Conservation (phyloP, 2,113 vertebrate species). For the Clinocottus analis region DNA sequence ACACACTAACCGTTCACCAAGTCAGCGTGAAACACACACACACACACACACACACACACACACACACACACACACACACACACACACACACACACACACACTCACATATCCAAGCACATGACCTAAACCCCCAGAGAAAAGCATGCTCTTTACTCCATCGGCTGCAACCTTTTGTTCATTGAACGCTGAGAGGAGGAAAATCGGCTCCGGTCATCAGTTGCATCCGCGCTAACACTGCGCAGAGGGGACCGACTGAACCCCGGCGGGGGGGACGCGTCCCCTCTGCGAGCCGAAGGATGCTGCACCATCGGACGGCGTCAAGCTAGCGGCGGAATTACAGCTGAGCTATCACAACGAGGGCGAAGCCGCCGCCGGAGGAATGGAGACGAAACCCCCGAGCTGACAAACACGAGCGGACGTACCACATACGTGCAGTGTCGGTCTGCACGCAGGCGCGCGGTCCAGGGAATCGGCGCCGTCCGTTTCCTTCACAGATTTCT, state of each 20-base stretch:
- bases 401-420: slow-evolving; percentile 38
- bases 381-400: fast-evolving
- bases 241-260: background rate
- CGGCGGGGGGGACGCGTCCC: background rate
- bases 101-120: background rate
- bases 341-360: slow-evolving; percentile 22
- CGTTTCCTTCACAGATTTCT: slow-evolving; percentile 20
- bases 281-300: slow-evolving; percentile 40
- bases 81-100: no score
- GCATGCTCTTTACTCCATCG: slow-evolving; percentile 19
- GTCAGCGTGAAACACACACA: slow-evolving; percentile 11
- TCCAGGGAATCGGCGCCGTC: background rate
- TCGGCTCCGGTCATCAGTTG: background rate
- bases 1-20: slow-evolving; percentile 19
- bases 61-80: no score
- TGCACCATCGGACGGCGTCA: slow-evolving; percentile 38
- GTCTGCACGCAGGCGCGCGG: background rate
- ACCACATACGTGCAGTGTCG: slow-evolving; percentile 48
- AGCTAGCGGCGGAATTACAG: slow-evolving; percentile 51
- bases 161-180: slow-evolving; percentile 57
- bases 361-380: background rate
- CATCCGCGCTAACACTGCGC: background rate
- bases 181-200: background rate
- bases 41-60: no score
- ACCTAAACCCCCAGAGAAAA: slow-evolving; percentile 3